A percentile compares a stretch with the other conserved stretches of the same genome.
Conservation (phyloP, 2,888 invertebrate genomes). For the Helicoverpa assulta region DNA sequence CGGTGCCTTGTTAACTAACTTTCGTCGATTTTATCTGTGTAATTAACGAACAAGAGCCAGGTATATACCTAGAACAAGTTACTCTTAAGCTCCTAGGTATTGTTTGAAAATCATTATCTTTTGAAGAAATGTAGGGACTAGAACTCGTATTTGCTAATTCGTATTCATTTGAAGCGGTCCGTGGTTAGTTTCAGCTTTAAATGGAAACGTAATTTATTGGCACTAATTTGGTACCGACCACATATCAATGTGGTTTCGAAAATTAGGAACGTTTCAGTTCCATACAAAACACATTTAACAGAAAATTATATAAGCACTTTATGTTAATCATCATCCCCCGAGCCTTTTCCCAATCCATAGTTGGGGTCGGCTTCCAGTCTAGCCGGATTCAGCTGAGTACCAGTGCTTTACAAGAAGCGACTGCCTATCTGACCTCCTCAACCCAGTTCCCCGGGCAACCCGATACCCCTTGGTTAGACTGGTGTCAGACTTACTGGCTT, state of each 20-base stretch:
- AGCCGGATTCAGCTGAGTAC: too few species aligned
- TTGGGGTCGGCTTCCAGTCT: too few species aligned
- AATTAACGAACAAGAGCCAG: slow-evolving; percentile 62
- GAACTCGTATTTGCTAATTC: not conserved
- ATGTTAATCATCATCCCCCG: too few species aligned
- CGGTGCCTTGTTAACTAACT: slow-evolving; percentile 67
- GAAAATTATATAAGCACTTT: slow-evolving; percentile 8
- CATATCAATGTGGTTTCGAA: slow-evolving; percentile 30
- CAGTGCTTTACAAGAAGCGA: too few species aligned
- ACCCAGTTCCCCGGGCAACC: too few species aligned
- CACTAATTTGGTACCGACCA: slow-evolving; percentile 37
- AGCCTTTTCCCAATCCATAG: too few species aligned
- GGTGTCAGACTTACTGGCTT: too few species aligned
- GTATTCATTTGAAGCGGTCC: not conserved
- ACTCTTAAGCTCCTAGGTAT: slow-evolving; percentile 25
- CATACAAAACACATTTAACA: slow-evolving; percentile 2
- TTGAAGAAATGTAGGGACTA: not conserved
- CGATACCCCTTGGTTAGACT: too few species aligned
- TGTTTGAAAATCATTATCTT: slow-evolving; percentile 26
- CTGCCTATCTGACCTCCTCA: too few species aligned
- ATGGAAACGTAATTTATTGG: slow-evolving; percentile 31
- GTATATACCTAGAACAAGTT: slow-evolving; percentile 29
- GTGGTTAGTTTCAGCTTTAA: slow-evolving; percentile 24
- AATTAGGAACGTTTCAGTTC: slow-evolving; percentile 36
- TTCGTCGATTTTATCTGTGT: slow-evolving; percentile 68